Evolutionary conservation across 2,797 vertebrate species (phyloP).

Genomic region (Clangula hyemalis): DNA sequence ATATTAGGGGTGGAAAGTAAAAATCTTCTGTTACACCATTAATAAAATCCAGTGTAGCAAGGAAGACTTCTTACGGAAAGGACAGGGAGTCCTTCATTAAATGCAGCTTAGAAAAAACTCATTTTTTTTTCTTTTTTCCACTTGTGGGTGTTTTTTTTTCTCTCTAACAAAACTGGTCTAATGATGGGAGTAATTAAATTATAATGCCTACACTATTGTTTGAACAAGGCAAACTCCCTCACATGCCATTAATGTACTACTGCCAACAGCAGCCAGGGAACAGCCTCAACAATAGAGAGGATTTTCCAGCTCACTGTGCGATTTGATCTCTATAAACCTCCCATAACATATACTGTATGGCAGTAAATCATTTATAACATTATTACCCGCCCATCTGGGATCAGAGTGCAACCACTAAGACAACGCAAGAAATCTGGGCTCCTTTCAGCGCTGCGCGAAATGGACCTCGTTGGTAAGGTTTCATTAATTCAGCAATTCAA

Average conservation of each 20-base stretch:
- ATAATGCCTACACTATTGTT: neutral
- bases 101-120: neutral
- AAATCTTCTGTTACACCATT: neutral
- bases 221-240: constrained; percentile 23
- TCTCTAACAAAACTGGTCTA: neutral
- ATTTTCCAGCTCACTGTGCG: constrained; percentile 39
- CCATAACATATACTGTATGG: neutral
- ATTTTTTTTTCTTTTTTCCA: neutral
- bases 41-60: neutral
- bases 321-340: constrained; percentile 51
- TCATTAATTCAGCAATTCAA: neutral
- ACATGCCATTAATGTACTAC: neutral
- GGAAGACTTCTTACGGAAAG: neutral
- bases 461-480: neutral
- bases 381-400: constrained; percentile 35
- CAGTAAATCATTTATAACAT: constrained; percentile 45
- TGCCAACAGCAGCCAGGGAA: constrained; percentile 27
- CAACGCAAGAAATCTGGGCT: constrained; percentile 15
- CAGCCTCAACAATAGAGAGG: constrained; percentile 24
- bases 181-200: constrained; percentile 9
- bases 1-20: neutral
- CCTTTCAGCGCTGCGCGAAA: neutral
- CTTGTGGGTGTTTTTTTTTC: neutral
- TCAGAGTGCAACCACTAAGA: constrained; percentile 3
- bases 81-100: neutral